phyloP scores from a whole-genome alignment of 1,140 invertebrate species.

The Calliopsis andreniformis region DNA sequence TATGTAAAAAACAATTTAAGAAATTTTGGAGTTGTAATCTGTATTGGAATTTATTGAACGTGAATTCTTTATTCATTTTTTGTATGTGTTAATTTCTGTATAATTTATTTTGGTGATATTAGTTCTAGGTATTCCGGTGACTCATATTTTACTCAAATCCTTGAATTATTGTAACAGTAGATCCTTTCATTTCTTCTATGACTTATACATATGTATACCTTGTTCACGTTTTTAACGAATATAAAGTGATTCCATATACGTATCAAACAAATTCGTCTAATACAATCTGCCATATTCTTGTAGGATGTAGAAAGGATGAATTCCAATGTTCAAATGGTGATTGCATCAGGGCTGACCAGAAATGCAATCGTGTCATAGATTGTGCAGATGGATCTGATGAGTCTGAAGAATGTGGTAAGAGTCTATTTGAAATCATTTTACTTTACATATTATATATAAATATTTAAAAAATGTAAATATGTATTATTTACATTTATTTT shows the following conservation, averaged over 20 bases:
- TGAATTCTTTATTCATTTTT: neutral
- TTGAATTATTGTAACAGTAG: slow-evolving; percentile 54
- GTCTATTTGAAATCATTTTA: neutral
- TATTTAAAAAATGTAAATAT: neutral
- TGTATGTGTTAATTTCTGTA: neutral
- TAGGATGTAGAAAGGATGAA: slow-evolving; percentile 79
- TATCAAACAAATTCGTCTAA: neutral
- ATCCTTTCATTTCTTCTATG: slow-evolving; percentile 30
- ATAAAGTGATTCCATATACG: slow-evolving; percentile 9
- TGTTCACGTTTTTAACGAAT: slow-evolving; percentile 26
- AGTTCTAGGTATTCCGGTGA: slow-evolving; percentile 15
- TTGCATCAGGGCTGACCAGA: slow-evolving; percentile 81
- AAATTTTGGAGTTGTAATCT: neutral
- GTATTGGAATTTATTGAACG: neutral
- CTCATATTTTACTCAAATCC: slow-evolving; percentile 10
- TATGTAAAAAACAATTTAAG: neutral
- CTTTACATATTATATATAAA: too few species aligned
- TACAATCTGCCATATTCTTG: slow-evolving; percentile 46
- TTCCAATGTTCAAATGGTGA: slow-evolving; percentile 84
- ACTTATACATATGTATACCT: slow-evolving; percentile 46
- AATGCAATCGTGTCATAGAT: slow-evolving; percentile 83
- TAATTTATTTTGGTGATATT: neutral
- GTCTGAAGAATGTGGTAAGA: slow-evolving; percentile 83
- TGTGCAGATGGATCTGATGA: slow-evolving; percentile 87
- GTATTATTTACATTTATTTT: neutral